A percentile compares a stretch with the other conserved stretches of the same genome.
phyloP scores from a whole-genome alignment of 2,113 vertebrate genomes.

The Coreoperca whiteheadi region DNA sequence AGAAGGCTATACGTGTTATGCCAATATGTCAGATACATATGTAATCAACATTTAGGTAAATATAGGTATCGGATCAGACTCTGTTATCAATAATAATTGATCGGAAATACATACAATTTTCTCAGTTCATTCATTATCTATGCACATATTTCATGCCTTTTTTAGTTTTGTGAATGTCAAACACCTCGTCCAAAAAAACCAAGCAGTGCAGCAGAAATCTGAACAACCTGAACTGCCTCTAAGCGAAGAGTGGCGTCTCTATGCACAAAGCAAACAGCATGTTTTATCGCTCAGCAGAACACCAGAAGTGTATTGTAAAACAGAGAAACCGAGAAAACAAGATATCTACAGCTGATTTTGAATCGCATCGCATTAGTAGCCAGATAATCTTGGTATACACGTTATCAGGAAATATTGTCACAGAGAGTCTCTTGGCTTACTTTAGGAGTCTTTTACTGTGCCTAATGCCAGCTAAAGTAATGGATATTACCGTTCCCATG shows the following conservation, averaged over 20 bases:
- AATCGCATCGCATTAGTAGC: not conserved
- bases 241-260: not conserved
- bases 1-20: no score
- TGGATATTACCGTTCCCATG: slow-evolving; percentile 18
- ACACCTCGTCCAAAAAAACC: no score
- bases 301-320: not conserved
- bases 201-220: not conserved
- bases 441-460: not conserved
- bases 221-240: not conserved
- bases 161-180: no score
- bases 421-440: not conserved
- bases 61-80: no score
- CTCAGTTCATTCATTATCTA: not conserved
- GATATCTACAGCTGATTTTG: not conserved
- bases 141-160: not conserved
- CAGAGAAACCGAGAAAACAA: not conserved
- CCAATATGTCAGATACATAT: no score
- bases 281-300: not conserved
- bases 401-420: not conserved
- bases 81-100: no score
- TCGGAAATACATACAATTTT: not conserved
- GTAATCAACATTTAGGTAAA: no score
- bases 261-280: not conserved
- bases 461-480: slow-evolving; percentile 14
- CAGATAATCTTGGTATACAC: not conserved